Conservation (phyloP, 2,113 vertebrate species). For the Rhea americana region DNA sequence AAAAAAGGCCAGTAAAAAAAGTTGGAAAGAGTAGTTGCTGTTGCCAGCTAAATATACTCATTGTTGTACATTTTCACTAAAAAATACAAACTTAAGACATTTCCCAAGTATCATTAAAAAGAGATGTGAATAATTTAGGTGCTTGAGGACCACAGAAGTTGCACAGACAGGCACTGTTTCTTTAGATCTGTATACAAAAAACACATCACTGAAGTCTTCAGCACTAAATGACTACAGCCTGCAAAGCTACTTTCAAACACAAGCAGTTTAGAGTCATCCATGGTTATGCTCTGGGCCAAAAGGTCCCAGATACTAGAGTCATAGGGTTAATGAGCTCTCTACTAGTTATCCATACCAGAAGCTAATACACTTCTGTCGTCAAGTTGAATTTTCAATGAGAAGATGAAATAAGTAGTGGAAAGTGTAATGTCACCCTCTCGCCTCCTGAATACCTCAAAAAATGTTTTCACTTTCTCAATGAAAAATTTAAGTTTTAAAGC, state of each 20-base stretch:
- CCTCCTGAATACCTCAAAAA: neutral
- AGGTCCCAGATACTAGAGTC: neutral
- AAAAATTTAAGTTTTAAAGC: neutral
- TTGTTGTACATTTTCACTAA: neutral
- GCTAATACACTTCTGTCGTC: neutral
- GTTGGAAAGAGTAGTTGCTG: accelerated
- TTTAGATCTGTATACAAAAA: neutral
- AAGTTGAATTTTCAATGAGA: neutral
- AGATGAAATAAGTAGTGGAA: neutral
- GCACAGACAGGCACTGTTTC: neutral
- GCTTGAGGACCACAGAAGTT: neutral
- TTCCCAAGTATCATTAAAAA: neutral
- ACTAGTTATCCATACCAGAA: neutral
- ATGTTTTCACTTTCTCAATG: neutral
- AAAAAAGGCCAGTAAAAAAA: neutral
- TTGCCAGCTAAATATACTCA: neutral
- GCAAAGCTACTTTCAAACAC: neutral
- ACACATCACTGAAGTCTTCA: neutral
- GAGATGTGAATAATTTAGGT: neutral
- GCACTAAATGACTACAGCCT: neutral
- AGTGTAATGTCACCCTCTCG: neutral
- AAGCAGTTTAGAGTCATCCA: neutral
- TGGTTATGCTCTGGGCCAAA: neutral
- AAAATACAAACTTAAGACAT: neutral
- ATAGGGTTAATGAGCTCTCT: neutral